Evolutionary conservation across 1,140 invertebrate species (phyloP), one percentile per base, ranked within the genome.

Genomic region (Sesamia nonagrioides): DNA sequence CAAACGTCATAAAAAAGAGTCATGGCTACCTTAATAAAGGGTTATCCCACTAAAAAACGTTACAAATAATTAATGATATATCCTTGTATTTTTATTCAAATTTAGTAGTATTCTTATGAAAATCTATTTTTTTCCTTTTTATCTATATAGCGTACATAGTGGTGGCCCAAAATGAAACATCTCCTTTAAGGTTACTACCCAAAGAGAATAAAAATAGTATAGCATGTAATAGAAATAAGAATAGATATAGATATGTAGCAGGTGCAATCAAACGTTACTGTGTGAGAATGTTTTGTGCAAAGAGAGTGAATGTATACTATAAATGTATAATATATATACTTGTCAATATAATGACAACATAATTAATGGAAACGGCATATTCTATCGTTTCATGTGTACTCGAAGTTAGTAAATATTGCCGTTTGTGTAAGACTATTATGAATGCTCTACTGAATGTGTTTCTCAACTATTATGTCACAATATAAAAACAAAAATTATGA

Each of bases 401-500:
- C n/a, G n/a, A n/a, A n/a, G 42, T 74, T 75, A 72, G 35, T 60
- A 27, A 48, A 76, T 77, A 77, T 50, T 79, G n/a, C 35, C 40
- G 42, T 81, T 56, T 45, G 74, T 77, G 82, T 86, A 82, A 86
- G 79, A 84, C 83, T 84, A 80, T 84, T 83, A 83, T 78, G 56
- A 15, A 52, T 60, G 69, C n/a, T 45, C 56, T 40, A 42, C 9
- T 33, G 33, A 54, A 27, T 42, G 21, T 52, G 33, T 17, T 40
- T 18, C 33, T 40, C 15, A 7, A 63, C 35, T 86, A 87, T 78
- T 78, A 80, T 52, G 58, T 27, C 21, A 76, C 75, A 63, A 84
- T 88, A 94, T 91, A 92, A 93, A 93, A 93, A 93, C 89, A 91
- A 93, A 93, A 94, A 94, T 93, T 94, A 94, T 94, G 91, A 94